A percentile compares a stretch with the other conserved stretches of the same genome.
phyloP scores from a whole-genome alignment of 2,113 vertebrate species.

The Cacatua alba region DNA sequence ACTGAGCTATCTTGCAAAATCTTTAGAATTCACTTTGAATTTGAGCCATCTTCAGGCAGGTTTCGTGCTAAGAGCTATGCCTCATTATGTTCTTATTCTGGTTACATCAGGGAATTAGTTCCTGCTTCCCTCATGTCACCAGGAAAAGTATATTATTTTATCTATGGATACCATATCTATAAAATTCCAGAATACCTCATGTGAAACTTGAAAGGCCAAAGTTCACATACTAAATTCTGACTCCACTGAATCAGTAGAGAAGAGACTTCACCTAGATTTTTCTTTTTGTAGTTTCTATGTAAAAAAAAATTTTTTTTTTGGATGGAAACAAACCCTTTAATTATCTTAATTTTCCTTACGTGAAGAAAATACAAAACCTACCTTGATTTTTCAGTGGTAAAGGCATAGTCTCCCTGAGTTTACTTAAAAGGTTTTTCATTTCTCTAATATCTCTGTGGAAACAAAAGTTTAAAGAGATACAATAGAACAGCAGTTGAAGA shows the following conservation, averaged over 20 bases:
- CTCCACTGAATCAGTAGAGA: neutral
- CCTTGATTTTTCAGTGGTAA: slow-evolving; percentile 99
- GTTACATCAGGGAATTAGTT: neutral
- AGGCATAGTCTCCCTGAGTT: slow-evolving; percentile 99
- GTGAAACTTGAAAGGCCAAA: neutral
- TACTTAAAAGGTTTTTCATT: slow-evolving; percentile 99
- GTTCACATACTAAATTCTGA: neutral
- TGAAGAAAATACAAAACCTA: slow-evolving; percentile 65
- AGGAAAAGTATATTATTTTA: neutral
- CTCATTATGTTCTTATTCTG: neutral
- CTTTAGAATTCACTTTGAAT: neutral
- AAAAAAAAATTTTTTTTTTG: neutral
- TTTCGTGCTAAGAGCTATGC: neutral
- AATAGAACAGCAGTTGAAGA: neutral
- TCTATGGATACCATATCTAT: neutral
- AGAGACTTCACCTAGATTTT: neutral
- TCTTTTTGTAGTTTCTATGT: neutral
- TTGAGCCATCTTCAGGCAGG: neutral
- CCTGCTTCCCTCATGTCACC: neutral
- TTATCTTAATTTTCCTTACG: neutral
- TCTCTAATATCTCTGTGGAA: slow-evolving; percentile 92
- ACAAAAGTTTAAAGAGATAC: slow-evolving; percentile 41
- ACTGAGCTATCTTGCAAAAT: neutral
- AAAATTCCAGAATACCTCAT: neutral
- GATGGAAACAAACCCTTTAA: neutral